These are phyloP conservation scores for Cercopithecus diana DNA, from an alignment of 2,797 vertebrate genomes.

Conservation along the genomic window DNA sequence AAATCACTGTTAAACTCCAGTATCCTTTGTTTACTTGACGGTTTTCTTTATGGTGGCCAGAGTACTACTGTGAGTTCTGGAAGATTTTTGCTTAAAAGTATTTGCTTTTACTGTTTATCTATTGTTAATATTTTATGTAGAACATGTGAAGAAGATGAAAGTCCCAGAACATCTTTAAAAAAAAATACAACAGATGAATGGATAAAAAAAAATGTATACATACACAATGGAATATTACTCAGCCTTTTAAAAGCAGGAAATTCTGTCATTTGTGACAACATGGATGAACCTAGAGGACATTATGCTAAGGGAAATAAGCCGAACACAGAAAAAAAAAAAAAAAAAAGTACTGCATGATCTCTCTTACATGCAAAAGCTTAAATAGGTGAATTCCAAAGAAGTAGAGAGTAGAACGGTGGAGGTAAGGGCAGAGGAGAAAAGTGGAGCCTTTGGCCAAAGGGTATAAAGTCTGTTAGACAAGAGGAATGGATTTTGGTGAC, in stretches of 20 bases:
- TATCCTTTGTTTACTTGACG: not conserved
- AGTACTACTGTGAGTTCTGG: not conserved
- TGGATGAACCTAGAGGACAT: not conserved
- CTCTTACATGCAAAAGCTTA: not conserved
- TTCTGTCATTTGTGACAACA: not conserved
- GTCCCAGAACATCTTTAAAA: slow-evolving; percentile 2
- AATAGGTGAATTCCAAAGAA: not conserved
- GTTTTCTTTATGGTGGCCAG: not conserved
- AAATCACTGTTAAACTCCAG: not conserved
- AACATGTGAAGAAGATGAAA: slow-evolving; percentile 41
- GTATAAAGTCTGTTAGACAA: not conserved
- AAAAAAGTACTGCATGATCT: not conserved
- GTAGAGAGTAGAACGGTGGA: not conserved
- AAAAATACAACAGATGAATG: not conserved
- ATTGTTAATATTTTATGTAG: slow-evolving; percentile 17
- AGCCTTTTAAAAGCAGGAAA: not conserved
- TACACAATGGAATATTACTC: not conserved
- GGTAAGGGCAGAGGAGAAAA: not conserved
- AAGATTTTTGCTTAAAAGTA: not conserved
- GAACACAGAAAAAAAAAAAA: not conserved
- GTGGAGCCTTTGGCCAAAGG: not conserved
- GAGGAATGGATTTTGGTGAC: not conserved
- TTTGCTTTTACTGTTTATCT: not conserved
- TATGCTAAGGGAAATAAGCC: not conserved
- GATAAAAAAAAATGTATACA: not conserved